Conservation (phyloP, 1,140 invertebrate genomes). For the Ctenoplectra terminalis region DNA sequence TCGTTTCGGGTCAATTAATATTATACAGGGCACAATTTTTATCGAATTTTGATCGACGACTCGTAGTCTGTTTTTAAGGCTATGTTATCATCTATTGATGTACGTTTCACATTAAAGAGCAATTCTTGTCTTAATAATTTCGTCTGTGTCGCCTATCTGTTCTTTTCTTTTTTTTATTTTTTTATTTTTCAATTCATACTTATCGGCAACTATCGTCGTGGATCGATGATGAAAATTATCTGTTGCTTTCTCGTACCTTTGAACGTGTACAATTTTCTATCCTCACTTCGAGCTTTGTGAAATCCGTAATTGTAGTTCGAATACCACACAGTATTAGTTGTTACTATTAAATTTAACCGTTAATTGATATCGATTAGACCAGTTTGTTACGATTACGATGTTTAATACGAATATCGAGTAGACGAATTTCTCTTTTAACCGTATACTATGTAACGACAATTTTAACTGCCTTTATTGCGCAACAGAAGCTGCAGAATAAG, state of each 20-base stretch:
- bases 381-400: background rate
- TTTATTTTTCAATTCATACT: background rate
- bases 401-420: too few species aligned
- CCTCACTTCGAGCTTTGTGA: slow-evolving; percentile 1
- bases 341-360: too few species aligned
- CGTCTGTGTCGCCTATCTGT: background rate
- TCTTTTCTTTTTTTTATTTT: background rate
- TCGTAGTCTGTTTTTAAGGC: slow-evolving; percentile 26
- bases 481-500: background rate
- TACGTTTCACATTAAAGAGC: slow-evolving; percentile 43
- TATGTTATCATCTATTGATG: slow-evolving; percentile 45
- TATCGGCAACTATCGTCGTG: background rate
- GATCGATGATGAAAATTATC: background rate
- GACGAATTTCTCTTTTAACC: background rate
- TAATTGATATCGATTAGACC: background rate
- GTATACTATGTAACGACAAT: background rate
- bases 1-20: slow-evolving; percentile 59
- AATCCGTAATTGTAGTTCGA: slow-evolving; percentile 4
- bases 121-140: slow-evolving; percentile 34
- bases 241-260: background rate
- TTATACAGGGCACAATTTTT: slow-evolving; percentile 62
- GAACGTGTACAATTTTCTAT: background rate
- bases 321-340: slow-evolving; percentile 25
- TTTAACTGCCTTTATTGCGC: background rate
- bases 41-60: slow-evolving; percentile 39